Conservation (phyloP, 2,113 vertebrate species). For the Panurus biarmicus region DNA sequence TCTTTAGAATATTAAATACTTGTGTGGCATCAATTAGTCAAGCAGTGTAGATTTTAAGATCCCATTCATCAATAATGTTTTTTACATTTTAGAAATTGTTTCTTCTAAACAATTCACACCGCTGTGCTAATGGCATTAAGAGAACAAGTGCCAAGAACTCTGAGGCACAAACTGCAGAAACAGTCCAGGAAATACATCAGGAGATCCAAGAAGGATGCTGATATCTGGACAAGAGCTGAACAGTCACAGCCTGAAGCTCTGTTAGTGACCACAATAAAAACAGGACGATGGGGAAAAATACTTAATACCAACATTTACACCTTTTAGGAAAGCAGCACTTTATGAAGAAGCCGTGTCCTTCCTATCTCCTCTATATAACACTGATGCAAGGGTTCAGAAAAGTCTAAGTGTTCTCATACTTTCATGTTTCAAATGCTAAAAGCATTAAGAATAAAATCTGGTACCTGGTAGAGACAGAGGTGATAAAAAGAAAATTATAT, state of each 20-base stretch:
- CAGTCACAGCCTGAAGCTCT: neutral
- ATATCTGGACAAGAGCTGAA: neutral
- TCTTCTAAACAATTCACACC: neutral
- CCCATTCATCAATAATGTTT: neutral
- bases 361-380: neutral
- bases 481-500: neutral
- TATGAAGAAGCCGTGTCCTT: neutral
- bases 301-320: neutral
- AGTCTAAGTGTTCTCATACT: neutral
- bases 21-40: neutral
- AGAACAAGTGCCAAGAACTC: neutral
- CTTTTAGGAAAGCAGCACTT: neutral
- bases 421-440: neutral
- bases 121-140: neutral
- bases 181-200: neutral
- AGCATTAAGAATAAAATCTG: neutral
- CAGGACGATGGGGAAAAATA: neutral
- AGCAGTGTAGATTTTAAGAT: neutral
- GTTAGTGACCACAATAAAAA: neutral
- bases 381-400: neutral
- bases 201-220: neutral
- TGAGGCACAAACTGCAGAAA: neutral
- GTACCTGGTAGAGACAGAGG: neutral
- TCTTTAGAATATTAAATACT: neutral
- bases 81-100: neutral